These are phyloP conservation scores for Odontophorus gujanensis DNA, from an alignment of 2,113 vertebrate species.

Conservation along the genomic window DNA sequence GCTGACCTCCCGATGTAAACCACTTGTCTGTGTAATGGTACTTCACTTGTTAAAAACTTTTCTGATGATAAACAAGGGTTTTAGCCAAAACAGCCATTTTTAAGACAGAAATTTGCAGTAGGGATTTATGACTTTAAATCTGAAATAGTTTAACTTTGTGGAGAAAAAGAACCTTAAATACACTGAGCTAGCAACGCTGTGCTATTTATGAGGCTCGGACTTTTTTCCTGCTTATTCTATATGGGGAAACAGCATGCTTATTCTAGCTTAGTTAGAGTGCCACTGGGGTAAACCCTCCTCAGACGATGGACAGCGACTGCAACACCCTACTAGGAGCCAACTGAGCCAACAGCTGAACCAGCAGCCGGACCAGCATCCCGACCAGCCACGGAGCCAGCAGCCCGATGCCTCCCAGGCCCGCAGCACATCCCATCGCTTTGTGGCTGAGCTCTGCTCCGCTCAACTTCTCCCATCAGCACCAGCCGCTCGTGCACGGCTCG, in stretches of 20 bases:
- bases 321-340: not conserved
- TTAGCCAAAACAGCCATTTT: not conserved
- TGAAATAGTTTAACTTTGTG: not conserved
- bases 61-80: not conserved
- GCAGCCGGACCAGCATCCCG: too few relatives aligned
- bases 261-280: not conserved
- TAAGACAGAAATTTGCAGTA: not conserved
- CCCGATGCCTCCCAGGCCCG: not conserved
- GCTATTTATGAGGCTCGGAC: rapidly evolving
- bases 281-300: not conserved
- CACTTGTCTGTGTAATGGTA: not conserved
- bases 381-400: not conserved
- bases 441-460: not conserved
- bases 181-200: not conserved
- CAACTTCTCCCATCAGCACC: not conserved
- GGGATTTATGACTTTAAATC: not conserved
- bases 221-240: not conserved
- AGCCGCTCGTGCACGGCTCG: rapidly evolving
- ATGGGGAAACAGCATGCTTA: not conserved
- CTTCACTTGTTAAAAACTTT: conserved; percentile 31
- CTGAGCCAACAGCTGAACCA: not conserved
- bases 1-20: conserved; percentile 29
- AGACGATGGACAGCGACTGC: rapidly evolving
- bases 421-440: not conserved
- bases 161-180: not conserved